Conservation (phyloP, 1,140 invertebrate genomes). For the Aphelenchoides besseyi region DNA sequence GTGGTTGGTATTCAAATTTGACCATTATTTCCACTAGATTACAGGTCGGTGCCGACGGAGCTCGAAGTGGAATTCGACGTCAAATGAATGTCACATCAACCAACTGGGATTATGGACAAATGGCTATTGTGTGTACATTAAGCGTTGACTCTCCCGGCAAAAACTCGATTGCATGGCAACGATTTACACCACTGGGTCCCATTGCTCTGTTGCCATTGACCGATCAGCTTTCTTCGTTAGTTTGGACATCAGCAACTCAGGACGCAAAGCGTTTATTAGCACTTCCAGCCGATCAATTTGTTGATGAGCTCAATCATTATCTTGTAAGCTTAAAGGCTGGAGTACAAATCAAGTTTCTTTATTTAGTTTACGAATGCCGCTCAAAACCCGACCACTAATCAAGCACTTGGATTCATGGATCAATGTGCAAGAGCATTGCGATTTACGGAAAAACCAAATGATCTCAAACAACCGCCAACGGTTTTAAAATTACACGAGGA, state of each 20-base stretch:
- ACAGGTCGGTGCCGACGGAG: slow-evolving; percentile 85
- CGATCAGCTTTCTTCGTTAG: slow-evolving; percentile 76
- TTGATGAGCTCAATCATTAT: slow-evolving; percentile 81
- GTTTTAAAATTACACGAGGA: slow-evolving; percentile 69
- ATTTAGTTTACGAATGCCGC: slow-evolving; percentile 72
- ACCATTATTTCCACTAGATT: slow-evolving; percentile 36
- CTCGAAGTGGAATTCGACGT: slow-evolving; percentile 77
- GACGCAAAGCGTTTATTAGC: slow-evolving; percentile 72
- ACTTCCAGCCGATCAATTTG: slow-evolving; percentile 76
- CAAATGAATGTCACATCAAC: slow-evolving; percentile 76
- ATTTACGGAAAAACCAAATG: background rate
- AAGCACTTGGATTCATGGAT: slow-evolving; percentile 52
- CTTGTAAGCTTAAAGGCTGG: slow-evolving; percentile 72
- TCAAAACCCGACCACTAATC: slow-evolving; percentile 60
- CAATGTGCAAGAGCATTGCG: slow-evolving; percentile 21
- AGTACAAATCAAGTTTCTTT: too few species aligned
- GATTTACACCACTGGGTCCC: slow-evolving; percentile 84
- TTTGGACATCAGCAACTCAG: slow-evolving; percentile 80
- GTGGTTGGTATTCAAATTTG: slow-evolving; percentile 63
- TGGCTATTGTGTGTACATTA: slow-evolving; percentile 83
- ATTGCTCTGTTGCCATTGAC: slow-evolving; percentile 83
- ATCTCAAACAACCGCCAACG: slow-evolving; percentile 76
- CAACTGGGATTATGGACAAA: slow-evolving; percentile 79
- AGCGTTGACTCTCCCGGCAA: slow-evolving; percentile 69
- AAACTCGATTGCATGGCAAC: slow-evolving; percentile 87